These are phyloP conservation scores for Pelobates cultripes DNA, from an alignment of 2,797 vertebrate species.

Conservation along the genomic window DNA sequence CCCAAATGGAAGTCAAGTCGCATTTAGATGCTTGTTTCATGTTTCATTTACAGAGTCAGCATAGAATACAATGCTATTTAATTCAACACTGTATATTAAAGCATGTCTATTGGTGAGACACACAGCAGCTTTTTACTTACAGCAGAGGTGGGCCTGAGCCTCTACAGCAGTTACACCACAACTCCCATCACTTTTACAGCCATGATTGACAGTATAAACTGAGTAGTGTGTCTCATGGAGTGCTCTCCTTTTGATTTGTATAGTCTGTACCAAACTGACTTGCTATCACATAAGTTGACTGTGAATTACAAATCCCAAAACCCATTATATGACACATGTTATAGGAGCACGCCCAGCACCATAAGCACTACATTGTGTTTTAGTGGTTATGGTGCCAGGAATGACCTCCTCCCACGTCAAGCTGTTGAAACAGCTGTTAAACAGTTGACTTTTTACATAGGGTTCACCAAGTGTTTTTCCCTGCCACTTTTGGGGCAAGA, in stretches of 20 bases:
- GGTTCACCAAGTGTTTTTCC: too few relatives aligned
- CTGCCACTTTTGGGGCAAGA: too few relatives aligned
- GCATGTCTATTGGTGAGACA: background rate
- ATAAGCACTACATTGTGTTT: background rate
- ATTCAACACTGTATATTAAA: background rate
- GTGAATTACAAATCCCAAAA: background rate
- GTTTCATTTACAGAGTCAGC: background rate
- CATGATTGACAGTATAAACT: background rate
- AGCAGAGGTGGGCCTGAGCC: background rate
- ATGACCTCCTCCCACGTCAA: too few relatives aligned
- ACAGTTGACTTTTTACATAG: too few relatives aligned
- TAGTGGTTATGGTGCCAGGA: too few relatives aligned
- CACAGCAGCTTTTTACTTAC: background rate
- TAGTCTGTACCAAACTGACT: background rate
- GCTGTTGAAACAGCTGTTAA: too few relatives aligned
- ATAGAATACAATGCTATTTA: background rate
- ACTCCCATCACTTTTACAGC: background rate
- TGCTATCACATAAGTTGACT: background rate
- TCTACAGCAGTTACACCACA: background rate
- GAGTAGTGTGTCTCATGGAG: too few relatives aligned
- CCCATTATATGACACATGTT: background rate
- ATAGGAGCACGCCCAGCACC: background rate
- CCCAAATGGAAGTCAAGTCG: background rate
- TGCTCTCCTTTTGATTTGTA: too few relatives aligned
- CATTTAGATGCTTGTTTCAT: background rate